Base-by-base conservation (phyloP, 2,888 invertebrate species). In the Boloria euphrosyne region DNA sequence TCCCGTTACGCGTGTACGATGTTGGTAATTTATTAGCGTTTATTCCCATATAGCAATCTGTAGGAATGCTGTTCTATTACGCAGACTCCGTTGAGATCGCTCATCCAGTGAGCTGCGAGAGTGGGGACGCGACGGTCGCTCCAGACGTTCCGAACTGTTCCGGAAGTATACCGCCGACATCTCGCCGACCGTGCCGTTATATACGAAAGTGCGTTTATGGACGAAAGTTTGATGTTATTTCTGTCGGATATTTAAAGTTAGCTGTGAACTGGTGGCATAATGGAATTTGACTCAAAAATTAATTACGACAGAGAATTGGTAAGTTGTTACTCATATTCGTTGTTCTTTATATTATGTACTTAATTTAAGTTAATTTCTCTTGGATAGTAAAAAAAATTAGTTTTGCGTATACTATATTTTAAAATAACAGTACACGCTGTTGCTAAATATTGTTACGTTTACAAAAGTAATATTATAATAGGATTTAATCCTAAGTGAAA, bases 1-100 rank as follows among this genome's bases (percentile, higher is more conserved):
- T 85, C 83, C 84, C 84, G 82, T 85, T 82, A 86, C 87, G 86
- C 88, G 84, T 86, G 87, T 87, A 87, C 87, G 82, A 84, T 86
- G 88, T 88, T 84, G 84, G 87, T 91, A 91, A 91, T 91, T 91
- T 91, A 91, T 90, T 89, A 91, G 86, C 87, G 83, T 87, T 91
- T 90, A 92, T 91, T 89, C 91, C 86, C 87, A 87, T 89, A 90
- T 84, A 90, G 86, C 87, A 90, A 89, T 89, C 89, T 90, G 90
- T 89, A 87, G 89, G 87, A 89, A 90, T 89, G 83, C 82, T 82
- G 87, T 85, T 80, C 90, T 82, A 90, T 87, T 91, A 92, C 92
- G 92, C 92, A 92, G 92, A 91, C 92, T 91, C 92, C 90, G 87
- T 78, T 71, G 84, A 87, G 89, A 89, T 89, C 85, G 82, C 83